Base-by-base conservation (phyloP, 2,888 invertebrate species). In the Eupithecia abbreviata region DNA sequence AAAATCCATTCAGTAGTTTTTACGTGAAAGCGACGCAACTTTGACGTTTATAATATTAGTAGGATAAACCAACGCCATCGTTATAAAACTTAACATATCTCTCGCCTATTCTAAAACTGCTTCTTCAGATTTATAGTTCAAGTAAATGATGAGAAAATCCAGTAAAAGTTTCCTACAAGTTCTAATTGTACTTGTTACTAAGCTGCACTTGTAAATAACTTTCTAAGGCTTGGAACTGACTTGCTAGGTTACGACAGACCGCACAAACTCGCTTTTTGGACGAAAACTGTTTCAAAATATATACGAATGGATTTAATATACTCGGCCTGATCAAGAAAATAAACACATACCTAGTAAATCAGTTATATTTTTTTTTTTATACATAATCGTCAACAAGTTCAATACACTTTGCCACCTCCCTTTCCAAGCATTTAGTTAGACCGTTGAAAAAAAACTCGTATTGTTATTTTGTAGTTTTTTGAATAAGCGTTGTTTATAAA, bases 101-200 rank as follows among this genome's bases (percentile, higher is more conserved):
- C 62, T 30, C 62, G 62, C 30, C 7, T 15, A 4, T 30, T 10
- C 18, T 30, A 10, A 62, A 62, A 62, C 62, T 13, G 55, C 55
- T 18, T 45, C 45, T 43, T 43, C 3, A 15, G 18, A 68, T 68
- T 68, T n/a, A 68, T 68, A 43, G 43, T 43, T n/a, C 10, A 15
- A 45, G 62, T 30, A 30, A 58, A 62, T 12, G 62, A 68, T 43
- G 67, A 68, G 67, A 68, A 68, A 68, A n/a, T 15, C 45, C n/a
- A 68, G 67, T 68, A 68, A 66, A 66, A 66, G 67, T 68, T 68
- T 7, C 45, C 67, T 18, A 45, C 66, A 41, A 66, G 66, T 42
- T 62, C 62, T 30, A 7, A 68, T 68, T 43, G 67, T 68, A 45
- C 67, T 15, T 13, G 66, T 45, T 10, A n/a, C 67, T n/a, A n/a